These are phyloP conservation scores for Stenodema calcarata DNA, from an alignment of 2,888 invertebrate genomes.

Conservation along the genomic window DNA sequence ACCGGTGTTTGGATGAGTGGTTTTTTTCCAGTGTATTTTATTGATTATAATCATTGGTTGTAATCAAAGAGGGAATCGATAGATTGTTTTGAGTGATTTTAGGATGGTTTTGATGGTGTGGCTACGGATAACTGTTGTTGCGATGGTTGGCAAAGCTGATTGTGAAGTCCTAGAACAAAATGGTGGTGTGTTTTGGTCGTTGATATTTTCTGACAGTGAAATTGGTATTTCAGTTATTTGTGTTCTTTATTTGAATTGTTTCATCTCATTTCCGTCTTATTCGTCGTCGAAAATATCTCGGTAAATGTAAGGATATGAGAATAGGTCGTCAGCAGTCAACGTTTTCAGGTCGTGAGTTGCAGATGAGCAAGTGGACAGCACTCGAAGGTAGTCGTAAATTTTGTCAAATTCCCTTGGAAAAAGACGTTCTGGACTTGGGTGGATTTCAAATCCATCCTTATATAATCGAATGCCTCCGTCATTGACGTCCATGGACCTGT, in stretches of 20 bases:
- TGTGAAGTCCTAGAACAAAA: background rate
- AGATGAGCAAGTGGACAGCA: constrained; percentile 40
- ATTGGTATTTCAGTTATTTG: background rate
- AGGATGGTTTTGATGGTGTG: too few species aligned
- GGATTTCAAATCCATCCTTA: constrained; percentile 55
- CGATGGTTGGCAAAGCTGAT: too few species aligned
- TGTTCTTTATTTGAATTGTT: background rate
- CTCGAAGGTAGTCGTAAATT: constrained; percentile 1
- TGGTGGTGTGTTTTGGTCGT: constrained; percentile 33
- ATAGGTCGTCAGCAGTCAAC: background rate
- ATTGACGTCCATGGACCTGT: constrained; percentile 61
- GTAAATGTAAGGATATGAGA: constrained; percentile 23
- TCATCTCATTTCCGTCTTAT: background rate
- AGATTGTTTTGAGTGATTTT: too few species aligned
- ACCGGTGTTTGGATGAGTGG: too few species aligned
- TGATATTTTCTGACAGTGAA: constrained; percentile 31
- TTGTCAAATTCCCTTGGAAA: constrained; percentile 10
- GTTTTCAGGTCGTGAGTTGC: constrained; percentile 27
- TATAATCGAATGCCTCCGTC: constrained; percentile 61
- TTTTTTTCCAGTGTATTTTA: too few species aligned
- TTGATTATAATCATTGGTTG: too few species aligned
- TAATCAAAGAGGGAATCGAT: too few species aligned
- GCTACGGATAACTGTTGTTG: too few species aligned
- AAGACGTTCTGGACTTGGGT: constrained; percentile 47
- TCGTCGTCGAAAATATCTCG: background rate